phyloP scores from a whole-genome alignment of 2,888 invertebrate genomes.

The Melinaea marsaeus region DNA sequence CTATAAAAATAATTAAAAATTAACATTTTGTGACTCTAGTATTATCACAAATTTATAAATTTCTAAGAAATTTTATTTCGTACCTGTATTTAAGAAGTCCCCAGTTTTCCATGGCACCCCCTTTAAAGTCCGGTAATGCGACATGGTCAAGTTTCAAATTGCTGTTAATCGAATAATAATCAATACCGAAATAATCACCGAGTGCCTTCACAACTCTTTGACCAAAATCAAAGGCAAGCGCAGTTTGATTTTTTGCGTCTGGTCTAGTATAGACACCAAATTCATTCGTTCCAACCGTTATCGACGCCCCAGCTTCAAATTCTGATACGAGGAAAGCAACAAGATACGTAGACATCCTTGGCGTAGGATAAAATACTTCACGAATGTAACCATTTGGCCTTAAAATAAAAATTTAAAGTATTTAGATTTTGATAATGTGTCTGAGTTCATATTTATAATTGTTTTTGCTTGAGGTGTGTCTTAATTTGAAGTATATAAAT shows the following conservation, averaged over 20 bases:
- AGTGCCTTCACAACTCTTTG: constrained; percentile 70
- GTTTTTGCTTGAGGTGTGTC: no score
- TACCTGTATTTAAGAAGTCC: constrained; percentile 89
- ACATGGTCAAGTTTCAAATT: constrained; percentile 88
- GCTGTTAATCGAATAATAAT: constrained; percentile 72
- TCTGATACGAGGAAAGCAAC: constrained; percentile 90
- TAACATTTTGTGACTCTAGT: no score
- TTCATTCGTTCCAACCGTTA: constrained; percentile 46
- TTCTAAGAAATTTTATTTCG: neutral
- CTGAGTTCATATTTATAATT: no score
- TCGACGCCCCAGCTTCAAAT: constrained; percentile 65
- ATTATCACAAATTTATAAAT: no score
- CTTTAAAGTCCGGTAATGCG: constrained; percentile 89
- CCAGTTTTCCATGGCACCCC: constrained; percentile 96
- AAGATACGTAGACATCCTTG: constrained; percentile 88
- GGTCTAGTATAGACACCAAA: constrained; percentile 83
- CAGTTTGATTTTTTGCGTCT: constrained; percentile 81
- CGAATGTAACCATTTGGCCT: constrained; percentile 79
- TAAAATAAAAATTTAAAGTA: constrained; percentile 21
- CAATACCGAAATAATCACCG: constrained; percentile 77
- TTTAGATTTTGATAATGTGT: no score
- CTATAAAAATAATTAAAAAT: constrained; percentile 38
- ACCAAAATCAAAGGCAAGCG: constrained; percentile 81
- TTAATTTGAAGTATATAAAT: no score
- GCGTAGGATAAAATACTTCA: constrained; percentile 79